phyloP scores from a whole-genome alignment of 2,797 vertebrate species.

The Coluber constrictor region DNA sequence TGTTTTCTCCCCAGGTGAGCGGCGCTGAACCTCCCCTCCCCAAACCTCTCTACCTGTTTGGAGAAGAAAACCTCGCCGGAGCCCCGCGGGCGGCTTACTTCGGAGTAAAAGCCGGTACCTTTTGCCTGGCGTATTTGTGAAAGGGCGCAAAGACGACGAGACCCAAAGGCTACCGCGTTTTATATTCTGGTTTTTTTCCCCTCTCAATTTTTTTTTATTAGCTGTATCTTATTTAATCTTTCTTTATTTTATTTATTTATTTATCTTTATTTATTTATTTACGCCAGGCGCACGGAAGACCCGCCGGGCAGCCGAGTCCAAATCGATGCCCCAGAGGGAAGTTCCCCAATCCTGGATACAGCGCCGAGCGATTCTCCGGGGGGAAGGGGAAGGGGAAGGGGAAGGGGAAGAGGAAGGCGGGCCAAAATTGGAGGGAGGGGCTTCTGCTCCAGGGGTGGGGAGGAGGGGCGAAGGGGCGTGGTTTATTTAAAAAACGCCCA shows the following conservation, averaged over 20 bases:
- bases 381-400: neutral
- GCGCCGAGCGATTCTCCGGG: neutral
- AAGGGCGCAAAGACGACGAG: no score
- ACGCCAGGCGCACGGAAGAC: neutral
- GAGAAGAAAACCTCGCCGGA: neutral
- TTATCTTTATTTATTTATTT: neutral
- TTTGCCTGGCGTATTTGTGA: neutral
- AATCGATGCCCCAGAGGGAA: neutral
- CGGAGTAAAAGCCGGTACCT: neutral
- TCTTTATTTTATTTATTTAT: neutral
- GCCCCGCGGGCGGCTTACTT: neutral
- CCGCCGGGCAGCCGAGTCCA: neutral
- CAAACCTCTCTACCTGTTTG: neutral
- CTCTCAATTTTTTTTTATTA: neutral
- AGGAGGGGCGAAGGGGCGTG: neutral
- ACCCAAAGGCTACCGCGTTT: neutral
- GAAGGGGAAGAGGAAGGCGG: neutral
- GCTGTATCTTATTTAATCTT: no score
- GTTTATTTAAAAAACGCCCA: neutral
- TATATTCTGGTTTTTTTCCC: neutral
- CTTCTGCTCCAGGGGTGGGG: neutral
- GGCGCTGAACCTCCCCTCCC: fast-evolving
- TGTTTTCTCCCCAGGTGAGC: neutral
- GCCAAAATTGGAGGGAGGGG: neutral
- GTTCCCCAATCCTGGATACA: neutral